These are phyloP conservation scores for Synanthedon vespiformis DNA, from an alignment of 2,888 invertebrate genomes.

Conservation along the genomic window DNA sequence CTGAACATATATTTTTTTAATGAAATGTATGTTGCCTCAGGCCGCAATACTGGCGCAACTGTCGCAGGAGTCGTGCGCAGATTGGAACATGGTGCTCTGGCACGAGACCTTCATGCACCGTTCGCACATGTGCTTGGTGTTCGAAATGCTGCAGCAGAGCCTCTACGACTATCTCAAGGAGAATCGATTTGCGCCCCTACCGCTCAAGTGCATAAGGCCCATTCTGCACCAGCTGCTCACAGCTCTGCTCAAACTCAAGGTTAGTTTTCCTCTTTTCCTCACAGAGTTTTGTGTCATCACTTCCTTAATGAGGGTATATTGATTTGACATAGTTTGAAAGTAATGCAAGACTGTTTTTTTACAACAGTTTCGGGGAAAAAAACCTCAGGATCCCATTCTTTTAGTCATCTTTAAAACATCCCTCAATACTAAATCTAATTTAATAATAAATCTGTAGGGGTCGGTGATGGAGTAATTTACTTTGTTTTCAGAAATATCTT, in stretches of 20 bases:
- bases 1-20: no score
- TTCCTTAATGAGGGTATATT: no score
- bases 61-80: slow-evolving; percentile 97
- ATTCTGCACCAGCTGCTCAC: slow-evolving; percentile 97
- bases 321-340: no score
- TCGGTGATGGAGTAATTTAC: no score
- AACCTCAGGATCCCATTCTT: no score
- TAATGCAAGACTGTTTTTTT: no score
- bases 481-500: no score
- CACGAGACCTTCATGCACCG: slow-evolving; percentile 99
- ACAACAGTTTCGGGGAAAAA: no score
- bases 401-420: no score
- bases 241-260: slow-evolving; percentile 90
- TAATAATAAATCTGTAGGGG: no score
- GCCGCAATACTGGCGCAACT: slow-evolving; percentile 91
- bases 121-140: slow-evolving; percentile 99
- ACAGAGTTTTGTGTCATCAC: no score
- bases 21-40: slow-evolving; percentile 34
- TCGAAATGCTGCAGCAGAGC: slow-evolving; percentile 99
- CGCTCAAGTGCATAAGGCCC: slow-evolving; percentile 97
- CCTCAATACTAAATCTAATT: no score
- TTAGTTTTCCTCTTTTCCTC: slow-evolving; percentile 24
- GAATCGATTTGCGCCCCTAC: slow-evolving; percentile 99
- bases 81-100: slow-evolving; percentile 99
- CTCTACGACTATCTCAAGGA: slow-evolving; percentile 99